These are phyloP conservation scores for Eulemur albifrons DNA, from an alignment of 2,797 vertebrate genomes.

Conservation along the genomic window DNA sequence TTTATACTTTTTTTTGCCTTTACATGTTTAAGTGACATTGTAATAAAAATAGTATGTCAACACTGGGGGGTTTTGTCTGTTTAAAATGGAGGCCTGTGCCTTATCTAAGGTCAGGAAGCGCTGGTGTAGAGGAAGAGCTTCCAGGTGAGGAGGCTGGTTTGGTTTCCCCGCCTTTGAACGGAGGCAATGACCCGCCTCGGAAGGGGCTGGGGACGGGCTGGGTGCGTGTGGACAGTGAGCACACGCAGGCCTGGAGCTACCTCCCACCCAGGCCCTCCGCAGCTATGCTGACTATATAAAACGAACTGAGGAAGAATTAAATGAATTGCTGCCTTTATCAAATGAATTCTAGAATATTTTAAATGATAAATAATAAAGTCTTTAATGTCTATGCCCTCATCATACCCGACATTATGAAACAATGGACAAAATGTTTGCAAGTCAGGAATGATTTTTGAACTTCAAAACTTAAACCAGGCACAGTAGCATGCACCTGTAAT, in stretches of 20 bases:
- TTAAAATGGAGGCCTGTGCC: background rate
- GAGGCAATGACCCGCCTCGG: too few species aligned
- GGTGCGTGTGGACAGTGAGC: background rate
- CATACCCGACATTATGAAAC: slow-evolving; percentile 56
- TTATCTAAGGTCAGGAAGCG: background rate
- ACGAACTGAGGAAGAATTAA: background rate
- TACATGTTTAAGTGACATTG: background rate
- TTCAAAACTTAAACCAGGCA: too few species aligned
- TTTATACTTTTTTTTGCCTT: background rate
- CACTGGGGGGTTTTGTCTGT: background rate
- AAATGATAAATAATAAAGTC: background rate
- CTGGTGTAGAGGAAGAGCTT: background rate
- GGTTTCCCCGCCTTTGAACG: background rate
- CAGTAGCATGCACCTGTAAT: too few species aligned
- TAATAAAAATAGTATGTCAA: background rate
- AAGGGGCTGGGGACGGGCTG: too few species aligned
- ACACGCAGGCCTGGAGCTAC: background rate
- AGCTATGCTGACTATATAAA: background rate
- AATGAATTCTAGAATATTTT: background rate
- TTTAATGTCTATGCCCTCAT: background rate
- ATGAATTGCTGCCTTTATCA: background rate
- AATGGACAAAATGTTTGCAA: slow-evolving; percentile 48
- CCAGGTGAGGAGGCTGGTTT: background rate
- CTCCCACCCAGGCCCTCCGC: background rate
- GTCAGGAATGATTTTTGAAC: slow-evolving; percentile 34